Conservation (phyloP, 2,888 invertebrate species). For the Ethmia dodecea region DNA sequence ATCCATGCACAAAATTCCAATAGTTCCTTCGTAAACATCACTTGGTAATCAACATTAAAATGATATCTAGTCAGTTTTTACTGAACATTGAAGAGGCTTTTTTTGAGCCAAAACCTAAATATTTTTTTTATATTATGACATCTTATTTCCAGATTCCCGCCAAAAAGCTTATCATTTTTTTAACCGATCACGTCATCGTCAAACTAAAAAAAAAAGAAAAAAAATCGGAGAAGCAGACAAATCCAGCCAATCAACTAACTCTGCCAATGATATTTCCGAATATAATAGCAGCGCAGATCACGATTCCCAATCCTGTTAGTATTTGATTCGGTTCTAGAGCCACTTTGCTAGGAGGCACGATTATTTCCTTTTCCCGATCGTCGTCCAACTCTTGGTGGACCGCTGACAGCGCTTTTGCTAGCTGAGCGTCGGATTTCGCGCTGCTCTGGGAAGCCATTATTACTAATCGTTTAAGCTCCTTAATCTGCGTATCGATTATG, state of each 20-base stretch:
- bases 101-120: too few species aligned
- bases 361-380: slow-evolving; percentile 29
- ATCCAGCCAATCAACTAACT: slow-evolving; percentile 60
- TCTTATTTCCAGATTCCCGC: too few species aligned
- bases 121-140: too few species aligned
- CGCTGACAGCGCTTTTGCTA: slow-evolving; percentile 51
- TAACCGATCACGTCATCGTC: too few species aligned
- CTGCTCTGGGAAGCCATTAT: slow-evolving; percentile 51
- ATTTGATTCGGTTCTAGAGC: slow-evolving; percentile 51
- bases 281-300: slow-evolving; percentile 52
- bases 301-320: slow-evolving; percentile 49
- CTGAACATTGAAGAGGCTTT: too few species aligned
- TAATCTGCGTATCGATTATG: slow-evolving; percentile 46
- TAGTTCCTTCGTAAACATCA: too few species aligned
- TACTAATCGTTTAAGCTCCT: slow-evolving; percentile 52
- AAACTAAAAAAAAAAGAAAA: too few species aligned
- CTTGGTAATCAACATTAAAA: too few species aligned
- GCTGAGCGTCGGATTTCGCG: slow-evolving; percentile 57
- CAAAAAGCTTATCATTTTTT: too few species aligned
- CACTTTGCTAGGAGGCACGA: slow-evolving; percentile 27
- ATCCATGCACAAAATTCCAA: too few species aligned
- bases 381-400: slow-evolving; percentile 65
- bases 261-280: slow-evolving; percentile 57
- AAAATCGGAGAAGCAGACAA: too few species aligned
- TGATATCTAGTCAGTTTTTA: too few species aligned